phyloP scores from a whole-genome alignment of 2,888 invertebrate species.

The Synergus gifuensis region DNA sequence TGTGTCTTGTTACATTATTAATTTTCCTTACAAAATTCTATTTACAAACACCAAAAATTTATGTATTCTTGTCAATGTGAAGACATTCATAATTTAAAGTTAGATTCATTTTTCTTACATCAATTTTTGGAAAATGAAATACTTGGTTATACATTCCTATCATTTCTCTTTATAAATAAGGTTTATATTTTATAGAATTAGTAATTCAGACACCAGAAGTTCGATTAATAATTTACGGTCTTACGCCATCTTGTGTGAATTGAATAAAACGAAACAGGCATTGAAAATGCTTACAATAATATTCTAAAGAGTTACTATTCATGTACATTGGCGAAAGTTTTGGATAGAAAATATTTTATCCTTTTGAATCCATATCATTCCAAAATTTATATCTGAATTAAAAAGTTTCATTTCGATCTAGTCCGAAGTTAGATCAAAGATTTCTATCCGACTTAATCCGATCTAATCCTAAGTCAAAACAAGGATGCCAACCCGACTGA shows the following conservation, averaged over 20 bases:
- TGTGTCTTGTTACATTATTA: background rate
- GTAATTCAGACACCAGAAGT: background rate
- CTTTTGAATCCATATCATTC: too few species aligned
- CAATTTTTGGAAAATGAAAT: background rate
- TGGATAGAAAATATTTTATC: too few species aligned
- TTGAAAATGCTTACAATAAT: slow-evolving; percentile 11
- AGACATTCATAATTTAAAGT: background rate
- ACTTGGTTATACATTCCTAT: background rate
- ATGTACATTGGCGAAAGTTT: background rate
- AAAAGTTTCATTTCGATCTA: too few species aligned
- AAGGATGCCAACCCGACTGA: too few species aligned
- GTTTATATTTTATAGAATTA: background rate
- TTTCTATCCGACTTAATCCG: too few species aligned
- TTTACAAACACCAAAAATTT: background rate
- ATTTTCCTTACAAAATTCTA: background rate
- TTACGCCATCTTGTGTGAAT: slow-evolving; percentile 9
- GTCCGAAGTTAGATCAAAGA: too few species aligned
- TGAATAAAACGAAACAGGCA: slow-evolving; percentile 12
- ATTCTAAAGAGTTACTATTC: slow-evolving; percentile 28
- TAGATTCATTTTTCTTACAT: background rate
- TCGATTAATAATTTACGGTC: background rate
- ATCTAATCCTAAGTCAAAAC: too few species aligned
- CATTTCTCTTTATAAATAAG: background rate
- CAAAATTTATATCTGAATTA: too few species aligned
- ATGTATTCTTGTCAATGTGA: too few species aligned